Conservation (phyloP, 2,113 vertebrate species). For the Scomber colias region DNA sequence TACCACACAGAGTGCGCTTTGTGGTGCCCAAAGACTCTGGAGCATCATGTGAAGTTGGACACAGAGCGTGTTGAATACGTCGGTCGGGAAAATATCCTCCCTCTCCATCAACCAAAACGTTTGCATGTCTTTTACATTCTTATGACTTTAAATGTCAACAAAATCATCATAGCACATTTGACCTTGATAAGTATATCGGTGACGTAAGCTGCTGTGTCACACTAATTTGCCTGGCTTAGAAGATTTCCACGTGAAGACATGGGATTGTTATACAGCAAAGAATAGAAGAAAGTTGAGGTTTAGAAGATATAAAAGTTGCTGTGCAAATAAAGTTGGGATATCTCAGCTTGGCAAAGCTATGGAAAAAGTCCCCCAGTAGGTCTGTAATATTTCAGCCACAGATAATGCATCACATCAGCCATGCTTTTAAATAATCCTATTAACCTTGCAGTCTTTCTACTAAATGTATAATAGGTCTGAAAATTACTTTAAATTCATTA, state of each 20-base stretch:
- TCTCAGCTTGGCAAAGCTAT: neutral
- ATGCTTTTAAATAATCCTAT: neutral
- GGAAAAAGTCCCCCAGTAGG: neutral
- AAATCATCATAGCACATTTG: constrained; percentile 31
- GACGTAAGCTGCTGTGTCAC: neutral
- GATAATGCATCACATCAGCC: constrained; percentile 25
- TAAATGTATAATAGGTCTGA: neutral
- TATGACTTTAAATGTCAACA: constrained; percentile 30
- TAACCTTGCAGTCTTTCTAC: neutral
- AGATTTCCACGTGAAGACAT: neutral
- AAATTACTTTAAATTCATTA: neutral
- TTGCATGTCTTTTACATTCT: constrained; percentile 65
- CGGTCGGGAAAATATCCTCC: constrained; percentile 33
- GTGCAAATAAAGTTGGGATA: constrained; percentile 2
- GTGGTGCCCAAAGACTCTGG: constrained; percentile 55
- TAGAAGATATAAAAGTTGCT: neutral
- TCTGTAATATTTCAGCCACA: constrained; percentile 11
- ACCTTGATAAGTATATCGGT: constrained; percentile 33
- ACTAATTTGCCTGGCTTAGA: neutral
- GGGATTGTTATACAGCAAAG: neutral
- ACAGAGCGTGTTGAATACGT: constrained; percentile 65
- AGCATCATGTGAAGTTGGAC: constrained; percentile 70
- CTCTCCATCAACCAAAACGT: constrained; percentile 62
- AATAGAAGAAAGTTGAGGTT: neutral
- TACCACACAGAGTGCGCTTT: constrained; percentile 77